Evolutionary conservation across 2,113 vertebrate genomes (phyloP), one percentile per base, ranked within the genome.

Genomic region (Xyrauchen texanus): DNA sequence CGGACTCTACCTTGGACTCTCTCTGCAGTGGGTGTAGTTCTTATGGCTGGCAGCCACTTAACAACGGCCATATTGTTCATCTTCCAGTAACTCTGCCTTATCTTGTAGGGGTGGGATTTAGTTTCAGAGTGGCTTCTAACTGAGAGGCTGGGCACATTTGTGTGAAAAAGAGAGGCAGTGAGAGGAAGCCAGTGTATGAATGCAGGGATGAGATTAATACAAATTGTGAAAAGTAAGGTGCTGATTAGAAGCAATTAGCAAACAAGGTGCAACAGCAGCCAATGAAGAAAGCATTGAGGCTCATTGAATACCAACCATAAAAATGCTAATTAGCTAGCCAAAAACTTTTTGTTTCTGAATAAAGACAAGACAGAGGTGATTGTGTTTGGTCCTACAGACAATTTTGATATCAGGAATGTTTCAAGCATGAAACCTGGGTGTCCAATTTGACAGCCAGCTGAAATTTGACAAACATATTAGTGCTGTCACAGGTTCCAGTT

Each of bases 11-110:
- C 60, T 76, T 65, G 73, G 73, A 76, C 73, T 65, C 58, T 75
- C 66, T 68, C 65, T 45, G 55, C 53, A 46, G 68, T 79, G 78
- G 67, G 67, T 55, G 68, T 70, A 76, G 77, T 13, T 73, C 49
- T 73, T 52, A 66, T 72, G 61, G 60, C 78, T 72, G 78, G 61
- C 62, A 72, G 78, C 52, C 62, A 66, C 15, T 73, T 57, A 72
- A 80, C 78, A 80, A 80, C 61, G 44, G 51, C 68, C 57, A 73
- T 80, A 80, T 80, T 80, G 78, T 80, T 80, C 68, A 73, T 65
- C 73, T 76, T 76, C 78, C 61, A 79, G 77, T 70, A 70, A 49
- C 44, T 70, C 67, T 72, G 47, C 51, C 69, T 73, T 80, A 80
- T 80, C 78, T 80, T 72, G 68, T 55, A 73, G 61, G 57, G 34